A percentile compares a stretch with the other conserved stretches of the same genome.
These are phyloP conservation scores for Pseudochromis fuscus DNA, from an alignment of 2,797 vertebrate genomes.

Conservation along the genomic window DNA sequence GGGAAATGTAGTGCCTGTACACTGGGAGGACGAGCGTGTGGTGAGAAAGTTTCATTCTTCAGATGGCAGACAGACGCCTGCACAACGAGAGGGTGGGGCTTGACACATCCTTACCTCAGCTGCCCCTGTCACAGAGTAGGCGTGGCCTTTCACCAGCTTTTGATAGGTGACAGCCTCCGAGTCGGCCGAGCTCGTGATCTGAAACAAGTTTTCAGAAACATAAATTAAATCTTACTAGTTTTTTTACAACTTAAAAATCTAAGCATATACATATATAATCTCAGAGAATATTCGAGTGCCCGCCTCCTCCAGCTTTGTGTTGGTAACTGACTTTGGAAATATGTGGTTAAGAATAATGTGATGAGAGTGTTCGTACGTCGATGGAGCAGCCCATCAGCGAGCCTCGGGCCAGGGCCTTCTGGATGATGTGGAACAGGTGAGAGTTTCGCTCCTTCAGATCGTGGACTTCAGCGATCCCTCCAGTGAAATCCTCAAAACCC, in stretches of 20 bases:
- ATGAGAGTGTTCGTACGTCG: slow-evolving; percentile 84
- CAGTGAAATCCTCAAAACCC: slow-evolving; percentile 90
- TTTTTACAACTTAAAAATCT: no score
- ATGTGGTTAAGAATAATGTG: no score
- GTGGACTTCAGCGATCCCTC: slow-evolving; percentile 86
- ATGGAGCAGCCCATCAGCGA: slow-evolving; percentile 92
- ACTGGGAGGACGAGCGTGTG: no score
- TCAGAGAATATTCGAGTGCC: no score
- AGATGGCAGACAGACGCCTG: no score
- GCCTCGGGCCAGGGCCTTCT: slow-evolving; percentile 88
- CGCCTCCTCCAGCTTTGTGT: no score
- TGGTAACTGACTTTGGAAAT: no score
- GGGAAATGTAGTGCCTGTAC: neutral
- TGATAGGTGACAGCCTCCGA: slow-evolving; percentile 84
- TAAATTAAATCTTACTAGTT: no score
- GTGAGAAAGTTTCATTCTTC: no score
- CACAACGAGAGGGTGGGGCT: neutral
- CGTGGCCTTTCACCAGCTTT: slow-evolving; percentile 90
- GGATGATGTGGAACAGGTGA: slow-evolving; percentile 89
- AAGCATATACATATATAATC: no score
- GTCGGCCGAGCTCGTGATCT: slow-evolving; percentile 84
- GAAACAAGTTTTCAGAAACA: no score
- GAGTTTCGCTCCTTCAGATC: slow-evolving; percentile 83
- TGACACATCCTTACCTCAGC: slow-evolving; percentile 81
- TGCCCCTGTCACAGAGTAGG: slow-evolving; percentile 89